Evolutionary conservation across 2,797 vertebrate genomes (phyloP), one percentile per base, ranked within the genome.

Genomic region (Alcedo atthis): DNA sequence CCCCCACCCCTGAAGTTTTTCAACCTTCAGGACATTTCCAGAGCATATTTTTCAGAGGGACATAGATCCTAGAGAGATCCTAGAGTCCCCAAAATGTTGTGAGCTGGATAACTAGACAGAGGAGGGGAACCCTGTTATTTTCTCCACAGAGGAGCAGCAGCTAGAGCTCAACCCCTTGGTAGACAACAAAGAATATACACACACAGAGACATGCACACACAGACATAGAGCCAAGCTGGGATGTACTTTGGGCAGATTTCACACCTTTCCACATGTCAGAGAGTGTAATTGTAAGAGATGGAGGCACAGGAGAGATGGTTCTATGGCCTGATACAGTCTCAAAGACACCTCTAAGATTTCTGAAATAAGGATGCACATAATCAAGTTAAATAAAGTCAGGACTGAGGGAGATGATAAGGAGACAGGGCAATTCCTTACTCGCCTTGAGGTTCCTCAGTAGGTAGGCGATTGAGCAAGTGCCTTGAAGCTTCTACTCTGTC

Each of bases 401-500:
- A n/a, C 15, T 49, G 76, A 83, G 66, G 33, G 58, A 53, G 35
- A 43, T 3, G 4, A 28, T 46, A 70, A 57, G 16, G 42, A 89
- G 14, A 70, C 1, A 1, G 66, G 73, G n/a, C 43, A 68, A 53
- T 76, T 90, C 45, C 62, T 32, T 25, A 4, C 30, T 66, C 33
- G 92, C 70, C 48, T 81, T 15, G 22, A 75, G 33, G 20, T 91
- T 54, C 25, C 83, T 83, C 13, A 0, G 77, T 0, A 1, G 62
- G 77, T 83, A 81, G 66, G 80, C 2, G 2, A 30, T 62, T 0
- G 6, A 91, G 66, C 57, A 77, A 94, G 80, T 1, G 49, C 42
- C 83, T 85, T 75, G 94, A 97, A 97, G 87, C 77, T 74, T 82
- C 66, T 1, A 12, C 74, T 90, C 90, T 0, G 0, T 85, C 87